A percentile compares a stretch with the other conserved stretches of the same genome.
Evolutionary conservation across 2,113 vertebrate species (phyloP).

Genomic region (Sinocyclocheilus anshuiensis): DNA sequence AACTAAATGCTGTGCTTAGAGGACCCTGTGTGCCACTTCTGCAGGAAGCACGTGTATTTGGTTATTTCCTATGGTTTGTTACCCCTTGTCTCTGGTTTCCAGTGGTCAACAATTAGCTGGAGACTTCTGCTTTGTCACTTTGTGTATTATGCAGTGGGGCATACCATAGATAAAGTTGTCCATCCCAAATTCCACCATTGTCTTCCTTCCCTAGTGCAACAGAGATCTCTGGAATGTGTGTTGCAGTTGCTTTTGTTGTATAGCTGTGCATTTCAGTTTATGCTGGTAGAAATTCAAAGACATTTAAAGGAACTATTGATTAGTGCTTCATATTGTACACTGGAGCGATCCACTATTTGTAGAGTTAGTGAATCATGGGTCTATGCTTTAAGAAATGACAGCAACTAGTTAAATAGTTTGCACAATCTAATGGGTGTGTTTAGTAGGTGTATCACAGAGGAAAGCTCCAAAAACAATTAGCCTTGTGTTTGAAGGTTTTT

Average conservation of each 20-base stretch:
- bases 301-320: not conserved
- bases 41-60: slow-evolving; percentile 58
- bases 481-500: slow-evolving; percentile 11
- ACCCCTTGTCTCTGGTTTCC: slow-evolving; percentile 47
- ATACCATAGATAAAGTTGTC: slow-evolving; percentile 51
- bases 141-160: slow-evolving; percentile 46
- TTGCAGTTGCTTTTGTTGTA: slow-evolving; percentile 30
- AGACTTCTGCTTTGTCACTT: slow-evolving; percentile 29
- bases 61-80: slow-evolving; percentile 48
- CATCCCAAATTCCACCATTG: slow-evolving; percentile 44
- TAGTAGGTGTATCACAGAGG: slow-evolving; percentile 66
- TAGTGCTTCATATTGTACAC: no score
- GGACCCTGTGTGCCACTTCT: slow-evolving; percentile 53
- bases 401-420: slow-evolving; percentile 60
- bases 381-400: slow-evolving; percentile 31
- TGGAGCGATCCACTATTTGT: not conserved
- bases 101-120: slow-evolving; percentile 48
- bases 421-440: slow-evolving; percentile 66
- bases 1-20: slow-evolving; percentile 65
- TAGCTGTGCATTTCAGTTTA: slow-evolving; percentile 36
- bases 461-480: not conserved
- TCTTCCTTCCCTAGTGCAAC: slow-evolving; percentile 40
- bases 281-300: not conserved
- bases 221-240: slow-evolving; percentile 41
- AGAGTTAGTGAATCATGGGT: not conserved